Evolutionary conservation across 1,140 invertebrate genomes (phyloP).

Genomic region (Anastrepha obliqua): DNA sequence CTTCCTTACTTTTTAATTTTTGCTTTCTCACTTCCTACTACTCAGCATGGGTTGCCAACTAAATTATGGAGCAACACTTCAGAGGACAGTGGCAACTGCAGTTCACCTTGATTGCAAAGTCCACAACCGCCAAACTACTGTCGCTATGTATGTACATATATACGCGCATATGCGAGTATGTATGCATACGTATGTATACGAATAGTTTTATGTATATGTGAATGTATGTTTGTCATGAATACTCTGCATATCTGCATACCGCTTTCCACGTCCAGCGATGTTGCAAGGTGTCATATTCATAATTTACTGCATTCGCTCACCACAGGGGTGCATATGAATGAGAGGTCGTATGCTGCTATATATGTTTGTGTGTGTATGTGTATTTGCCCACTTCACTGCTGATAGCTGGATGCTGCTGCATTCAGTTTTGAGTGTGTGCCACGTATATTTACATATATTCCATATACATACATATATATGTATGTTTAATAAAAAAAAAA

Average conservation of each 20-base stretch:
- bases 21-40: background rate
- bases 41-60: conserved; percentile 37
- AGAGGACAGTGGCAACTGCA: conserved; percentile 4
- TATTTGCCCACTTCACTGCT: conserved; percentile 25
- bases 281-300: conserved; percentile 58
- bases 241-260: conserved; percentile 36
- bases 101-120: conserved; percentile 38
- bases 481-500: background rate
- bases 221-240: background rate
- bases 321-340: conserved; percentile 55
- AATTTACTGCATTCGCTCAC: conserved; percentile 57
- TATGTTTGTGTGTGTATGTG: no score
- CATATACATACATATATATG: background rate
- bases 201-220: background rate
- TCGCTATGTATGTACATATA: background rate
- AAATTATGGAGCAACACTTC: conserved; percentile 32
- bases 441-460: background rate
- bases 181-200: background rate
- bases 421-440: background rate
- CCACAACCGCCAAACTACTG: conserved; percentile 35
- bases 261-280: conserved; percentile 53
- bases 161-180: background rate
- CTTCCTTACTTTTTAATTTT: background rate
- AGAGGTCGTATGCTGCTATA: background rate
- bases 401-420: background rate